Evolutionary conservation across 2,797 vertebrate species (phyloP), one percentile per base, ranked within the genome.

Genomic region (Takifugu rubripes): DNA sequence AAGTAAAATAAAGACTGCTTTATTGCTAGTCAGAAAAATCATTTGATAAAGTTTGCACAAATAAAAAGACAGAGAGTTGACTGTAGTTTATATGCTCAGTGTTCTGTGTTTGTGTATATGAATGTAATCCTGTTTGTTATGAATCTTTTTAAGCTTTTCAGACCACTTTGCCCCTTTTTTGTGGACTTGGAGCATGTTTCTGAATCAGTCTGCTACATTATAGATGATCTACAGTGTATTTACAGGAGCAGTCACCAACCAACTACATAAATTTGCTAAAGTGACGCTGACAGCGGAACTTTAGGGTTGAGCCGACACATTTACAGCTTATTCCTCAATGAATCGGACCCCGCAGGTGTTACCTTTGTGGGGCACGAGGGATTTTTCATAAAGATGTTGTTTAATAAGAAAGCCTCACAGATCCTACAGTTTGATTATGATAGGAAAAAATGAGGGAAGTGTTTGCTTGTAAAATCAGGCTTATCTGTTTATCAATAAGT

Each of bases 1-100:
- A 97, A 97, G 92, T 88, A 94, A 95, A 96, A 98, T 93, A 98
- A 92, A 93, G 91, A 88, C 85, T 84, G 81, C 92, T 92, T 94
- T 94, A 96, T 94, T 96, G 92, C 94, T 92, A 93, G 93, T 95
- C 92, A 84, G 70, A 86, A 95, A 52, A 94, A 93, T 94, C 91
- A 94, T 95, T 95, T 94, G 93, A 94, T 94, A 94, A 91, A 90
- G 91, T 92, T 92, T 90, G 89, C 90, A 90, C 90, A 93, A 92
- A 93, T 69, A 82, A 54, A 70, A 91, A 89, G 85, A 91, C 25
- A 64, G 64, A 66, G 68, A 65, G 62, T 65, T 63, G 69, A 73
- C 57, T 73, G 76, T 51, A 57, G 50, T 33, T 33, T 33, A 33
- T 33, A 33, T 33, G 33, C 33, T 33, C 9, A 33, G 33, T 33